Evolutionary conservation across 2,888 invertebrate genomes (phyloP).

Genomic region (Enchytraeus crypticus): DNA sequence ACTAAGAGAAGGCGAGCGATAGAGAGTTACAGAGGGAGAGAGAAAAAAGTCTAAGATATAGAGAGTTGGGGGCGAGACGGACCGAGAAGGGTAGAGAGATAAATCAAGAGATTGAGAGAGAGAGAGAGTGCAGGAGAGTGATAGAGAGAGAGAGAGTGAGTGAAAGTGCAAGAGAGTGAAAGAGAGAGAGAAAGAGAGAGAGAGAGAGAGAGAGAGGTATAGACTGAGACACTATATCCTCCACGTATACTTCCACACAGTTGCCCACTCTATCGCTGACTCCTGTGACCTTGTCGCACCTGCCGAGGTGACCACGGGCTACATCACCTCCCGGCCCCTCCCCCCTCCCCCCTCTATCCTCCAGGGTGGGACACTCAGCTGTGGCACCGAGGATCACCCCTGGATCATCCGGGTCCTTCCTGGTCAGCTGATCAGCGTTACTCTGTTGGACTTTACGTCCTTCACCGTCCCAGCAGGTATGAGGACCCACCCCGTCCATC

Average conservation of each 20-base stretch:
- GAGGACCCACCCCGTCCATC: too few species aligned
- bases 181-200: background rate
- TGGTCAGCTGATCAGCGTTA: background rate
- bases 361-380: background rate
- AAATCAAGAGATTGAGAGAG: background rate
- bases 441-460: background rate
- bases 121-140: too few species aligned
- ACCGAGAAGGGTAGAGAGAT: background rate
- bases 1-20: constrained; percentile 1
- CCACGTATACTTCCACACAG: background rate
- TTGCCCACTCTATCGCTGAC: background rate
- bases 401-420: background rate
- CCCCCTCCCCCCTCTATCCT: too few species aligned
- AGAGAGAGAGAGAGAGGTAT: background rate
- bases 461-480: too few species aligned
- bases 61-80: background rate
- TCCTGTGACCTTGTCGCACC: background rate
- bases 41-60: background rate
- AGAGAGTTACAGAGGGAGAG: constrained; percentile 3
- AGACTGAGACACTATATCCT: too few species aligned
- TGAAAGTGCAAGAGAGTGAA: background rate
- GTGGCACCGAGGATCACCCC: background rate
- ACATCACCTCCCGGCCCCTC: background rate
- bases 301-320: background rate
- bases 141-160: background rate